These are phyloP conservation scores for Epistrophella euchroma DNA, from an alignment of 2,888 invertebrate species.

Conservation along the genomic window DNA sequence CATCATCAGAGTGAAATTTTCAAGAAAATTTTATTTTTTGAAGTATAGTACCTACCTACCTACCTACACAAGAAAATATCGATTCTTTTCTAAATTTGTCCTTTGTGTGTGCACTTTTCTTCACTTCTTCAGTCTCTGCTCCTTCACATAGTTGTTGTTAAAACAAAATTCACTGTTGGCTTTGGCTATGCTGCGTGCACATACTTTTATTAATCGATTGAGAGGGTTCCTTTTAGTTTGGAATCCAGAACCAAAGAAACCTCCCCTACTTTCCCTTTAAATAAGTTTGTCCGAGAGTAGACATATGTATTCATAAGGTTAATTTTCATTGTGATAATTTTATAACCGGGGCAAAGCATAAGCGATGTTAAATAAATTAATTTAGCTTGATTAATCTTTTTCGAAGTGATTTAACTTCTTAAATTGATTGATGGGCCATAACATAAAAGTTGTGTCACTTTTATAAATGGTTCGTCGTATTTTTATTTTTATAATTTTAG, in stretches of 20 bases:
- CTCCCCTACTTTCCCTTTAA: too few species aligned
- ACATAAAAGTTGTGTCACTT: background rate
- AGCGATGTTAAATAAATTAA: background rate
- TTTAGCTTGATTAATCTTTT: background rate
- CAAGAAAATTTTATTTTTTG: constrained; percentile 22
- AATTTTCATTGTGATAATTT: background rate
- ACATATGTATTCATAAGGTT: background rate
- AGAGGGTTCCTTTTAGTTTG: background rate
- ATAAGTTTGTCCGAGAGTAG: background rate
- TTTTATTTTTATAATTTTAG: background rate
- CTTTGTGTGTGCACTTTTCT: constrained; percentile 36
- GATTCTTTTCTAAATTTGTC: constrained; percentile 40
- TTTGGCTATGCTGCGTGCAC: background rate
- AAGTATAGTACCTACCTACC: background rate
- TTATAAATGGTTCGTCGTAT: background rate
- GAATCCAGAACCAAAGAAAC: background rate
- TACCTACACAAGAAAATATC: constrained; percentile 42
- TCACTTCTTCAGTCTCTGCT: constrained; percentile 41
- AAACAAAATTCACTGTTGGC: background rate
- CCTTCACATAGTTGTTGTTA: background rate
- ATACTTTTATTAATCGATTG: constrained; percentile 17
- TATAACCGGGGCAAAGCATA: background rate
- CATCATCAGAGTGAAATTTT: constrained; percentile 37
- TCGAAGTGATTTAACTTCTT: background rate
- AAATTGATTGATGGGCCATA: constrained; percentile 17